phyloP scores from a whole-genome alignment of 2,113 vertebrate species.

The Xyliphius kryptos region DNA sequence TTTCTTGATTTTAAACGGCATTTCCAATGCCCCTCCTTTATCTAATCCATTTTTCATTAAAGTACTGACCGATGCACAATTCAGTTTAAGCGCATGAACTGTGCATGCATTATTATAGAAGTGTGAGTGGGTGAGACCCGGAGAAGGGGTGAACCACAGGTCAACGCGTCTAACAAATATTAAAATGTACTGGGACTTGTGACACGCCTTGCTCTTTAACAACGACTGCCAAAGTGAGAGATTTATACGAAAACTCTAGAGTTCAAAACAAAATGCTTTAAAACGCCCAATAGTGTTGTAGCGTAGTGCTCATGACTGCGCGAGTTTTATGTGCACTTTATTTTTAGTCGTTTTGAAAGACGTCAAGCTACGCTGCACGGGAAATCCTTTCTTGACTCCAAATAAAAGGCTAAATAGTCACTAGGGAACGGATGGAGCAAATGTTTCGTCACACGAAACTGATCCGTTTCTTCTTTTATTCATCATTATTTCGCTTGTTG shows the following conservation, averaged over 20 bases:
- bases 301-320: slow-evolving; percentile 54
- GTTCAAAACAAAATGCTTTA: slow-evolving; percentile 77
- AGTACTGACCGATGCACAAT: slow-evolving; percentile 82
- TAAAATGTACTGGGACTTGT: slow-evolving; percentile 83
- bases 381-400: slow-evolving; percentile 31
- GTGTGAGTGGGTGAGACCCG: slow-evolving; percentile 58
- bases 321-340: slow-evolving; percentile 48
- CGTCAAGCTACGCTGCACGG: slow-evolving; percentile 31
- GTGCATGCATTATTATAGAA: slow-evolving; percentile 63
- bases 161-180: slow-evolving; percentile 92
- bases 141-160: slow-evolving; percentile 85
- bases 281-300: slow-evolving; percentile 66
- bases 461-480: too few relatives aligned
- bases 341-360: slow-evolving; percentile 38
- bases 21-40: slow-evolving; percentile 13
- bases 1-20: too few relatives aligned
- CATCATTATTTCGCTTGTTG: too few relatives aligned
- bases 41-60: slow-evolving; percentile 67
- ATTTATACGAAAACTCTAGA: slow-evolving; percentile 94
- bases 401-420: slow-evolving; percentile 37
- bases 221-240: slow-evolving; percentile 97
- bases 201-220: slow-evolving; percentile 93
- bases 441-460: too few relatives aligned
- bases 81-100: slow-evolving; percentile 71
- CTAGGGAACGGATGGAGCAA: slow-evolving; percentile 8